phyloP scores from a whole-genome alignment of 2,797 vertebrate species.

The Oreochromis grahami region DNA sequence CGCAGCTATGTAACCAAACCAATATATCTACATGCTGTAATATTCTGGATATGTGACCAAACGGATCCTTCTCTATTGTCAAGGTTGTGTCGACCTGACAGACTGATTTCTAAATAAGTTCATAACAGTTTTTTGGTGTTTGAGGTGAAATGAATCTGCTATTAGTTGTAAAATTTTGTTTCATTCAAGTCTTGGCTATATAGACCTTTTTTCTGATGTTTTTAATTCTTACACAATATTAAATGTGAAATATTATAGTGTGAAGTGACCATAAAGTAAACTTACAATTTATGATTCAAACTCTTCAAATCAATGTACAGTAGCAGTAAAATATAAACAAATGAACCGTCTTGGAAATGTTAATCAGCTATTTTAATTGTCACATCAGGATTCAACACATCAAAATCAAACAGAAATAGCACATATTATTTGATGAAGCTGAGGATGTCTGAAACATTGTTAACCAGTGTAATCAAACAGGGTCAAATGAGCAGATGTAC shows the following conservation, averaged over 20 bases:
- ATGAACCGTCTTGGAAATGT: background rate
- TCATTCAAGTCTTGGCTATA: accelerated
- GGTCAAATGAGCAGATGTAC: background rate
- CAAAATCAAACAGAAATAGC: background rate
- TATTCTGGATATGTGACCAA: too few relatives aligned
- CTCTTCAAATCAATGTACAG: background rate
- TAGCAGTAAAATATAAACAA: background rate
- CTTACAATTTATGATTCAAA: background rate
- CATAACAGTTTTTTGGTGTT: background rate
- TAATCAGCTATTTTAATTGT: accelerated
- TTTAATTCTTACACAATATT: background rate
- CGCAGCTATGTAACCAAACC: too few relatives aligned
- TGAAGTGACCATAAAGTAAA: background rate
- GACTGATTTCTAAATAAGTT: too few relatives aligned
- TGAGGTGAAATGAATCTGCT: background rate
- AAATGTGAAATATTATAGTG: background rate
- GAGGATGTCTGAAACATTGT: background rate
- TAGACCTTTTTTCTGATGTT: background rate
- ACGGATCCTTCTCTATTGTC: too few relatives aligned
- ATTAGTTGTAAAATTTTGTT: background rate
- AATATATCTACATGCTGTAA: too few relatives aligned
- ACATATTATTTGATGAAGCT: background rate
- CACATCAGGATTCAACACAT: background rate
- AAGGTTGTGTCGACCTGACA: too few relatives aligned
- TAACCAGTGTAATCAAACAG: background rate